A percentile compares a stretch with the other conserved stretches of the same genome.
These are phyloP conservation scores for Camelus dromedarius DNA, from an alignment of 2,113 vertebrate species.

Conservation along the genomic window DNA sequence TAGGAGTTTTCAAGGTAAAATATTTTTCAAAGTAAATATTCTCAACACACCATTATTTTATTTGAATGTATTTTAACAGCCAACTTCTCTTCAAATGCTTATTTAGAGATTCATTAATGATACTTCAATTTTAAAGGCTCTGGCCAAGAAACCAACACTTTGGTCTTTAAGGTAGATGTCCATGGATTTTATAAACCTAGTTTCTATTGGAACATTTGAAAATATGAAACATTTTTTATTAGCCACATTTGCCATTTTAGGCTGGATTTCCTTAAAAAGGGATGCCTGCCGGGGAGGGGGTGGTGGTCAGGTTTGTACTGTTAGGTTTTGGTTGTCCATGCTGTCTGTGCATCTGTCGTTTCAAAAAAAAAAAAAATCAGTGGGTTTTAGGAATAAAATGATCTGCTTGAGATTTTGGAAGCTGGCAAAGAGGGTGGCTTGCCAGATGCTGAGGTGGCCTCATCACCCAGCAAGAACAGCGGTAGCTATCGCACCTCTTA, in stretches of 20 bases:
- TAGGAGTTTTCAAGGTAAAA: background rate
- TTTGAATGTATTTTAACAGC: background rate
- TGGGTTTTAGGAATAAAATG: background rate
- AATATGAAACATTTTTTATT: background rate
- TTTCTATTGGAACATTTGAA: background rate
- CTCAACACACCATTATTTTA: background rate
- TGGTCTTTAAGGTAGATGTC: background rate
- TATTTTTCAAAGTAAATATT: slow-evolving; percentile 25
- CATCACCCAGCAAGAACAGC: background rate
- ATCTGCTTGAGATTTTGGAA: background rate
- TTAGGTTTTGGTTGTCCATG: background rate
- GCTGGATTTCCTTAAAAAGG: slow-evolving; percentile 14
- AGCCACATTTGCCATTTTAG: slow-evolving; percentile 56
- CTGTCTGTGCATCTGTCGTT: slow-evolving; percentile 23
- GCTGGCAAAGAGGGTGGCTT: background rate
- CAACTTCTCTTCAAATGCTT: background rate
- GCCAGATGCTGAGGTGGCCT: background rate
- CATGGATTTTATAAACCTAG: background rate
- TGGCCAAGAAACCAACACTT: background rate
- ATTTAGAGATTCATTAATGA: background rate
- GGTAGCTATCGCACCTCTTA: slow-evolving; percentile 54
- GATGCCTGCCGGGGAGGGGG: background rate
- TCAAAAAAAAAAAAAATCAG: background rate
- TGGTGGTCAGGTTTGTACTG: background rate
- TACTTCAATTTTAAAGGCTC: background rate